Base-by-base conservation (phyloP, 1,140 invertebrate species). In the Fopius arisanus region DNA sequence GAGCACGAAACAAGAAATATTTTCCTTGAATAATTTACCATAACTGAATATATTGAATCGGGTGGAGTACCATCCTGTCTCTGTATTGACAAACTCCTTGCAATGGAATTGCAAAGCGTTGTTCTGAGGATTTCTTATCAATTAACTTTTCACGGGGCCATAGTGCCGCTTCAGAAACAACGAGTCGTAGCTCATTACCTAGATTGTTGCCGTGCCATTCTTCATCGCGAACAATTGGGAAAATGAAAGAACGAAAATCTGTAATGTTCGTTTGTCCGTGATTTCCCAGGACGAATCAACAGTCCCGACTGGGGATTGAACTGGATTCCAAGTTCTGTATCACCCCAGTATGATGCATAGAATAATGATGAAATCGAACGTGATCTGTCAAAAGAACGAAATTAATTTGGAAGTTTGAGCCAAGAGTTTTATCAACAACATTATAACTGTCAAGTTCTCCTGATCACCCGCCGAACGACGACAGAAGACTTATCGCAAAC, bases 1-100 rank as follows among this genome's bases (percentile, higher is more conserved):
- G 28, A 28, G 28, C n/a, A 28, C 12, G 28, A 28, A 62, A 62
- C 26, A 65, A 65, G n/a, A 65, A 65, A 29, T 29, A 31, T 31
- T 16, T 33, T 65, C 29, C 29, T 65, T 31, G 62, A 65, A 65
- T 65, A 65, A 65, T 65, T 65, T 65, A 31, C 62, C 62, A 65
- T 65, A 65, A 65, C 26, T 65, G 62, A 65, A 65, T 65, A 65
- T 12, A 65, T 65, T 33, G 29, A 28, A 29, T 40, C 33, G 14
- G 5, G 43, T 43, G 33, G 26, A 67, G 21, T 9, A 1, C 33
- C 66, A 67, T 67, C 26, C 26, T 43, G 2, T 40, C 21, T 43
- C 33, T 23, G 16, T 48, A 37, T 67, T 43, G 26, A 67, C 37
- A 26, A 59, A 59, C 54, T 59, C 54, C 19, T 12, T 3, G 23